These are phyloP conservation scores for Corydoras maculifer DNA, from an alignment of 2,113 vertebrate species.

Conservation along the genomic window DNA sequence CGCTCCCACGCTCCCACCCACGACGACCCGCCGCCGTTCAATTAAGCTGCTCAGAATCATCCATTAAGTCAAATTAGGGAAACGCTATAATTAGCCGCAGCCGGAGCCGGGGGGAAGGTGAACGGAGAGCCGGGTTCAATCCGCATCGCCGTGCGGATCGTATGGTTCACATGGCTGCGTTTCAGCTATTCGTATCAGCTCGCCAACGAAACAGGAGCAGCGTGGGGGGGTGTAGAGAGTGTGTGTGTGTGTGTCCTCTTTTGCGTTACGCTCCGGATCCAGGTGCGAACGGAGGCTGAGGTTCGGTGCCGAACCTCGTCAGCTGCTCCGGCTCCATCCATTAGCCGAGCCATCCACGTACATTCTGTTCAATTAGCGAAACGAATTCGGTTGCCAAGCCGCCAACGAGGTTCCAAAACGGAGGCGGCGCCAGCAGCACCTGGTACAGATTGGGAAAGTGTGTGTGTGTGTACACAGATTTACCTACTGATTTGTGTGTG, in stretches of 20 bases:
- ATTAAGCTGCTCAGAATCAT: constrained; percentile 24
- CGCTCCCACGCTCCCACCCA: background rate
- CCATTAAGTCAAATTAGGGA: constrained; percentile 24
- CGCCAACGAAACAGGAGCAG: background rate
- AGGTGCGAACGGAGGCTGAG: constrained; percentile 4
- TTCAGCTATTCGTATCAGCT: background rate
- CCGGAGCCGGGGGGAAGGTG: background rate
- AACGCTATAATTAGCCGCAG: constrained; percentile 18
- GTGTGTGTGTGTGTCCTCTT: background rate
- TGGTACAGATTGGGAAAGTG: constrained; percentile 11
- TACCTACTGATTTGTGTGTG: background rate
- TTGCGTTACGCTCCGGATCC: background rate
- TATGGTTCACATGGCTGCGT: background rate
- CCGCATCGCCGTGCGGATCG: background rate
- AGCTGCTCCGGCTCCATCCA: constrained; percentile 37
- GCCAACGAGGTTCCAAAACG: constrained; percentile 40
- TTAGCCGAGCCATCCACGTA: constrained; percentile 35
- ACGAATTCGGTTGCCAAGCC: constrained; percentile 45
- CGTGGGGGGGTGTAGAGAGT: too few species aligned
- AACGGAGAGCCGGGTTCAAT: constrained; percentile 6
- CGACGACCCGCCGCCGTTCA: background rate
- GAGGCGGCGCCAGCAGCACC: constrained; percentile 29
- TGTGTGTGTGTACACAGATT: background rate
- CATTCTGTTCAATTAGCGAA: constrained; percentile 44
- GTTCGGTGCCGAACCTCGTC: constrained; percentile 5